phyloP scores from a whole-genome alignment of 2,888 invertebrate genomes.

The Rotaria socialis region DNA sequence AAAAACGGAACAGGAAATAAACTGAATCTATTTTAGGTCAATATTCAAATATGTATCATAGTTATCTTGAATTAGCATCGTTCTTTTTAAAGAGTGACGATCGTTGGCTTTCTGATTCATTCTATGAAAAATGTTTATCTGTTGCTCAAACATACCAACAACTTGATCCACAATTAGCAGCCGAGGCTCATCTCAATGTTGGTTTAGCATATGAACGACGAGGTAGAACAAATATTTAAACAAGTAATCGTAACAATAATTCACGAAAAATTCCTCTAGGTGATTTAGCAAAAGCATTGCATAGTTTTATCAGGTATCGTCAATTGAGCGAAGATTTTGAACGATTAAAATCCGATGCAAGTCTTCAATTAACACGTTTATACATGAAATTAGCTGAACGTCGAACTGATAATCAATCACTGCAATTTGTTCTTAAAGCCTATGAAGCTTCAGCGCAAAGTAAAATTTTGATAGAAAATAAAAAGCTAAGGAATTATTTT shows the following conservation, averaged over 20 bases:
- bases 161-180: conserved; percentile 40
- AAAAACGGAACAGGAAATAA: too few species aligned
- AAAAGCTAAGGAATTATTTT: too few species aligned
- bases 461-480: background rate
- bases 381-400: conserved; percentile 42
- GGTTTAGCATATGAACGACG: conserved; percentile 43
- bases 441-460: conserved; percentile 40
- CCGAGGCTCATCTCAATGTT: conserved; percentile 40
- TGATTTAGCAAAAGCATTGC: conserved; percentile 32
- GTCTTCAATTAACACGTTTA: conserved; percentile 35
- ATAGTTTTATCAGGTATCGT: conserved; percentile 41
- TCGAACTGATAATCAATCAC: conserved; percentile 19
- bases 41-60: conserved; percentile 37
- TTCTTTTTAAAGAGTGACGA: conserved; percentile 44
- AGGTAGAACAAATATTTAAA: background rate
- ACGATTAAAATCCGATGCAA: conserved; percentile 36
- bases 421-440: conserved; percentile 39
- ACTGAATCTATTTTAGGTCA: background rate
- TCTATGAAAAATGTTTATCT: conserved; percentile 43
- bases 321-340: conserved; percentile 33
- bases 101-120: conserved; percentile 44
- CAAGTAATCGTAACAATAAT: background rate
- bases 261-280: conserved; percentile 36
- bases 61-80: conserved; percentile 38
- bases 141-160: conserved; percentile 39